Evolutionary conservation across 2,113 vertebrate species (phyloP), one percentile per base, ranked within the genome.

Genomic region (Gallinago paraguaiae): DNA sequence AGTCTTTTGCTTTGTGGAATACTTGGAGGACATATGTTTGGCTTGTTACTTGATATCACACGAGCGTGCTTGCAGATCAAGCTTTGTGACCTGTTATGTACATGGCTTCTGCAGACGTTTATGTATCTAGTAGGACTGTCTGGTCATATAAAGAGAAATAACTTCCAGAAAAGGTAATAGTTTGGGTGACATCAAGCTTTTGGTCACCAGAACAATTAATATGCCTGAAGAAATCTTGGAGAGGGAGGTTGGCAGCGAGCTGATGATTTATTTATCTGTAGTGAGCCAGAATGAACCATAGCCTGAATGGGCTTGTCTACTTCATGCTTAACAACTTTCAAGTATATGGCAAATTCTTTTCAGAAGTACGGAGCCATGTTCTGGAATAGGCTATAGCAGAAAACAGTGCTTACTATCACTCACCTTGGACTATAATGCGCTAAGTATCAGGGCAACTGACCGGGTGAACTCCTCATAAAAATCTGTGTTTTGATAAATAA

Each of bases 391-490:
- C 43, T 48, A 0, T 1, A 53, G 77, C 22, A 80, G 33, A n/a
- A 72, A 50, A 27, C 6, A 45, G 0, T 28, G 60, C 46, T 35
- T 9, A 2, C 9, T 1, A 10, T 30, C 17, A 2, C 24, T 79
- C 17, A 23, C 17, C 28, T 59, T 0, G 0, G 16, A 5, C 20
- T 48, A 3, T 5, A 17, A 33, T 13, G 48, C 22, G 5, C 8
- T 7, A n/a, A n/a, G 4, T 27, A 12, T 30, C 10, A 6, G 51
- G n/a, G 53, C 57, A 84, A 35, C 43, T 87, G 43, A 57, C 28
- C 37, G 30, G 25, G 9, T 78, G 51, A 75, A 30, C 45, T 60
- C 45, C 6, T 57, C 8, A 17, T 48, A 31, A 1, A 4, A 30
- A 7, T n/a, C 22, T 85, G 10, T 65, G 51, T 54, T 71, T 31